These are phyloP conservation scores for Caligus rogercresseyi DNA, from an alignment of 1,140 invertebrate species.

Conservation along the genomic window DNA sequence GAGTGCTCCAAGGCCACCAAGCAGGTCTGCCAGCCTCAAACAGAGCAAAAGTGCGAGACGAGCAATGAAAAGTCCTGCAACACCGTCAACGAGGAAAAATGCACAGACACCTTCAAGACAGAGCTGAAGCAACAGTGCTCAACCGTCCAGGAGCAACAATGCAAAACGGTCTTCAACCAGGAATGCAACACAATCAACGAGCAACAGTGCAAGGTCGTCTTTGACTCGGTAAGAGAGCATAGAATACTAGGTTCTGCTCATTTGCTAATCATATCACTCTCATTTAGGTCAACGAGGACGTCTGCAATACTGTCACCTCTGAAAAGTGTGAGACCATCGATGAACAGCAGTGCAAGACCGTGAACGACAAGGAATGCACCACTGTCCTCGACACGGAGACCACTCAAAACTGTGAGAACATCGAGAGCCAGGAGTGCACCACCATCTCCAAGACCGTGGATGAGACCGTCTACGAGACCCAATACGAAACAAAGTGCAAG, in stretches of 20 bases:
- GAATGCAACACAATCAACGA: constrained; percentile 9
- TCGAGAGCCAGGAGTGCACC: not conserved
- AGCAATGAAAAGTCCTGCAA: constrained; percentile 4
- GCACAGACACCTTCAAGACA: not conserved
- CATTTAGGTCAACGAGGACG: not conserved
- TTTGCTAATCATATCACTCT: not conserved
- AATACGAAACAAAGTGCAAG: not conserved
- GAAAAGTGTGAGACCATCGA: constrained; percentile 1
- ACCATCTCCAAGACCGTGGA: not conserved
- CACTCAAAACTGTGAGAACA: constrained; percentile 1
- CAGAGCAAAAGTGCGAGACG: not conserved
- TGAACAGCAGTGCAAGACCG: constrained; percentile 6
- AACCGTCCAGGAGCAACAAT: not conserved
- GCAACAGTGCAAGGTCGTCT: not conserved
- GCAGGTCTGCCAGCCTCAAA: not conserved
- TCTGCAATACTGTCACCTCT: constrained; percentile 1
- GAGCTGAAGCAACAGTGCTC: not conserved
- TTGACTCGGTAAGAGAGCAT: not conserved
- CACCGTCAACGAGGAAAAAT: constrained; percentile 3
- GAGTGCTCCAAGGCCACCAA: constrained; percentile 4
- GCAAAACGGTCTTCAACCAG: not conserved
- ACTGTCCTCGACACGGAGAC: not conserved
- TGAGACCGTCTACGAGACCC: constrained; percentile 4
- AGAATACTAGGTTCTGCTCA: not conserved
- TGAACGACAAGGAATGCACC: constrained; percentile 1